Conservation (phyloP, 2,113 vertebrate species). For the Ifrita kowaldi region DNA sequence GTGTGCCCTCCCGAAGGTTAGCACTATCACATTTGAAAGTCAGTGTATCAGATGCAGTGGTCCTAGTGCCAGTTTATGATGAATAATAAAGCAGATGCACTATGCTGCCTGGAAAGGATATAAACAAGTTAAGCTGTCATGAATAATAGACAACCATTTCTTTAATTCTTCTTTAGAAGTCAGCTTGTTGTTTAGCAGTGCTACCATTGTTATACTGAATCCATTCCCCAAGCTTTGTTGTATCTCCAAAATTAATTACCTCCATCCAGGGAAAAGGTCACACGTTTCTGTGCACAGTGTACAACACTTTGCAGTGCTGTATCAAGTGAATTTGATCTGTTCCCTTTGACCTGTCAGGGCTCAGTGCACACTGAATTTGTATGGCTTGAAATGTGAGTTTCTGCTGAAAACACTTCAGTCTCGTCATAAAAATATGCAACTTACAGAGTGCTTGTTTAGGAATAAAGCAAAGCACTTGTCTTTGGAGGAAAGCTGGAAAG, state of each 20-base stretch:
- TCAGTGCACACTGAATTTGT: neutral
- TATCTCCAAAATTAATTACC: neutral
- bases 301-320: neutral
- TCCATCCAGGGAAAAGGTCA: neutral
- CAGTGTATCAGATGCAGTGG: neutral
- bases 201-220: neutral
- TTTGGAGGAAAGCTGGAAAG: neutral
- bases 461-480: neutral
- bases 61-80: neutral
- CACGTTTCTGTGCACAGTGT: neutral
- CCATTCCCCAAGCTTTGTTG: neutral
- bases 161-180: conserved; percentile 3
- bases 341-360: neutral
- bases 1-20: neutral
- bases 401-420: neutral
- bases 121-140: neutral
- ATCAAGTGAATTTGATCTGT: neutral
- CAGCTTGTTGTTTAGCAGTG: neutral
- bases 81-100: neutral
- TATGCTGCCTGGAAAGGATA: neutral
- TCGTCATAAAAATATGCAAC: neutral
- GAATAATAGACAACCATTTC: neutral
- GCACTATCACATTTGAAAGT: neutral
- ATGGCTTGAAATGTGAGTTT: neutral
- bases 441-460: neutral